A percentile compares a stretch with the other conserved stretches of the same genome.
Conservation (phyloP, 2,888 invertebrate genomes). For the Troilus luridus region DNA sequence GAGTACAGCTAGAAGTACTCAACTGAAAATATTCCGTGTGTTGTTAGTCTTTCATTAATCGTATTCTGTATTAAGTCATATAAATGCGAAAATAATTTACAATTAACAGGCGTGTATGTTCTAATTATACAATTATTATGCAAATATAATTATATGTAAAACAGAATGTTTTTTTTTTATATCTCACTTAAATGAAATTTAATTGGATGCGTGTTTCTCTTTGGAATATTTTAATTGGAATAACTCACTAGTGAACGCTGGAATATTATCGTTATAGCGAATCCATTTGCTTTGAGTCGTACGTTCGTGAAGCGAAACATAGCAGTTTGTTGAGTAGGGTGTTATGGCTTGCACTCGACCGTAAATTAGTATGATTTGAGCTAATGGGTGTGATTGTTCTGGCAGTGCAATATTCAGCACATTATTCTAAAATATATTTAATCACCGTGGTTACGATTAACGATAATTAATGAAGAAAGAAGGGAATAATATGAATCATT, state of each 20-base stretch:
- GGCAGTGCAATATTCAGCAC: background rate
- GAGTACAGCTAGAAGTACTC: too few relatives aligned
- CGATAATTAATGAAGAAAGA: too few relatives aligned
- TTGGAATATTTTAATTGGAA: background rate
- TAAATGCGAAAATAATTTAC: too few relatives aligned
- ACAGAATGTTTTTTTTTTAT: background rate
- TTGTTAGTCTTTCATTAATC: too few relatives aligned
- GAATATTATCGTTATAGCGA: background rate
- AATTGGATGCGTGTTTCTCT: background rate
- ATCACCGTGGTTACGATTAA: too few relatives aligned
- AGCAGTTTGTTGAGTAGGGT: background rate
- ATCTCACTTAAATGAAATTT: background rate
- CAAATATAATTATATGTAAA: background rate
- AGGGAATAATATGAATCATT: too few relatives aligned
- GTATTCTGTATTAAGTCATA: too few relatives aligned
- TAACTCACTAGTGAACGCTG: background rate
- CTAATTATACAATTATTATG: too few relatives aligned
- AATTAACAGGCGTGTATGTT: too few relatives aligned
- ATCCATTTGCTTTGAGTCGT: background rate
- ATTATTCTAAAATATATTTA: background rate
- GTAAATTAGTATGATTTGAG: background rate
- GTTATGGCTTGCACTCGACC: background rate
- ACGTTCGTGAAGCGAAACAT: background rate
- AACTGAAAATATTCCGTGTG: too few relatives aligned
- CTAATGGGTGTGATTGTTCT: background rate